Conservation (phyloP, 1,140 invertebrate genomes). For the Drosophila kikkawai region DNA sequence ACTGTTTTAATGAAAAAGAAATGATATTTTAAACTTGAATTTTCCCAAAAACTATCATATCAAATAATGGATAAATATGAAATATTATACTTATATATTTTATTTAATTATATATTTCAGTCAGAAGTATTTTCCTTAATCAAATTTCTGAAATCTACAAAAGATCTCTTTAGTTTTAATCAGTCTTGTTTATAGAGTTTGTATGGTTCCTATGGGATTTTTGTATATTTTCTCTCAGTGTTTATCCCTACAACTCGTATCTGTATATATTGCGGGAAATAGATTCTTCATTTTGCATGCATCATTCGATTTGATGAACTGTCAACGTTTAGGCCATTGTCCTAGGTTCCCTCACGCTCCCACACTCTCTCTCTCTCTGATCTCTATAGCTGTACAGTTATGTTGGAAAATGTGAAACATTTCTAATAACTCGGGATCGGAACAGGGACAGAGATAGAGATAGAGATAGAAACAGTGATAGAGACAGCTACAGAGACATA, state of each 20-base stretch:
- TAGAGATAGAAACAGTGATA: neutral
- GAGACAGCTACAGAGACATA: too few relatives aligned
- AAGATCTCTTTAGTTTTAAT: neutral
- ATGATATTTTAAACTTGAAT: too few relatives aligned
- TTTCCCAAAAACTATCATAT: too few relatives aligned
- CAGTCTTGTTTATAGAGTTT: neutral
- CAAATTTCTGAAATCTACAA: too few relatives aligned
- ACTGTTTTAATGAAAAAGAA: too few relatives aligned
- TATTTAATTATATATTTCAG: too few relatives aligned
- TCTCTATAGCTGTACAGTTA: slow-evolving; percentile 61
- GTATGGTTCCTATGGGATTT: neutral
- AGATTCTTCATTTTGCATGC: slow-evolving; percentile 72
- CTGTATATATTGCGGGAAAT: slow-evolving; percentile 3
- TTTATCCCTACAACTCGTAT: neutral
- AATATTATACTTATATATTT: too few relatives aligned
- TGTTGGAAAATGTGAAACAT: slow-evolving; percentile 60
- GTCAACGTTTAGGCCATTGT: slow-evolving; percentile 77
- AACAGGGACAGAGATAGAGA: neutral
- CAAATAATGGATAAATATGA: too few relatives aligned
- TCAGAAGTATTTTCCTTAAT: too few relatives aligned
- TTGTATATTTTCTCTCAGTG: neutral
- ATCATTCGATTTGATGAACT: slow-evolving; percentile 82
- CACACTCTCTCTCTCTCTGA: neutral
- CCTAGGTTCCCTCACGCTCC: slow-evolving; percentile 5
- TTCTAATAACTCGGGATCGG: slow-evolving; percentile 61